Conservation (phyloP, 2,888 invertebrate species). For the Eupithecia subumbrata region DNA sequence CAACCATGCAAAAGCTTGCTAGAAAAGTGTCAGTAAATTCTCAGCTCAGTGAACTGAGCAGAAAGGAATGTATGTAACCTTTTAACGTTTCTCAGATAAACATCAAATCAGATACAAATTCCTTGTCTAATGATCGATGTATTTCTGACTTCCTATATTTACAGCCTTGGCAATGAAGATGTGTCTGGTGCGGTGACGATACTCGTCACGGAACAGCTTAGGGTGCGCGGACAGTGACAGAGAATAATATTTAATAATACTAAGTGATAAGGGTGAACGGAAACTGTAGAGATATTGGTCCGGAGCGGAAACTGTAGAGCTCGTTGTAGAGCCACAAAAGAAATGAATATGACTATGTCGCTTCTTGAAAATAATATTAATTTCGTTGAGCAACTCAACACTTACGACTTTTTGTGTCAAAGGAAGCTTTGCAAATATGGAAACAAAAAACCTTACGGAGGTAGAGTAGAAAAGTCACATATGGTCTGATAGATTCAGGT, state of each 20-base stretch:
- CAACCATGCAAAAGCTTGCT: neutral
- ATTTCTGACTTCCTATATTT: neutral
- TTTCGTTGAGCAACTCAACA: too few species aligned
- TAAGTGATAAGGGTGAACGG: neutral
- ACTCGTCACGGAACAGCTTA: neutral
- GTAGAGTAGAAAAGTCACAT: too few species aligned
- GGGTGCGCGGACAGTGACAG: neutral
- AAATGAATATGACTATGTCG: neutral
- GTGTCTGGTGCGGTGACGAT: neutral
- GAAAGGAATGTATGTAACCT: neutral
- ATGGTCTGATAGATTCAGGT: too few species aligned
- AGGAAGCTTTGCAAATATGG: too few species aligned
- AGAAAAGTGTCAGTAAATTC: neutral
- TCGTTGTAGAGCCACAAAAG: too few species aligned
- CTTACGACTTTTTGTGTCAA: neutral
- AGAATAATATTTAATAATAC: too few species aligned
- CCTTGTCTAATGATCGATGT: neutral
- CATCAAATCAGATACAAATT: neutral
- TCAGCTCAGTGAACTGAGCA: neutral
- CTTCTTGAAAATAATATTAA: neutral
- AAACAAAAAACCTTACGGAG: too few species aligned
- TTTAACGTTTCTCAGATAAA: neutral
- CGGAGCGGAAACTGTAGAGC: too few species aligned
- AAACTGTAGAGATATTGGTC: neutral
- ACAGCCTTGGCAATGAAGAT: neutral